phyloP scores from a whole-genome alignment of 2,888 invertebrate species.

The Salpingus planirostris region DNA sequence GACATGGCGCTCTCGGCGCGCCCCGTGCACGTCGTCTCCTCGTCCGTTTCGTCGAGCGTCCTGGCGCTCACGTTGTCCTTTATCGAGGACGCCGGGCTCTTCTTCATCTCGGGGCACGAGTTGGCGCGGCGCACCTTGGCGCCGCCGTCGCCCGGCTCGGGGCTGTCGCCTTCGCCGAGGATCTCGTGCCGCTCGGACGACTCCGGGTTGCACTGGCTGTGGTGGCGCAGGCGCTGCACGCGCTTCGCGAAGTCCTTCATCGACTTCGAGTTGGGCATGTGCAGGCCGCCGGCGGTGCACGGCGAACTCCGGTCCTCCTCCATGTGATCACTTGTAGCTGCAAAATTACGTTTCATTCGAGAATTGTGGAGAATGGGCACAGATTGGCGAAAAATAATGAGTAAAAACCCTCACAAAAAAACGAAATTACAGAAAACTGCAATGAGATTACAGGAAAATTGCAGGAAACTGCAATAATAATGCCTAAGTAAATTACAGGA shows the following conservation, averaged over 20 bases:
- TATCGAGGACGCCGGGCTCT: constrained; percentile 28
- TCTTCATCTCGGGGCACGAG: constrained; percentile 57
- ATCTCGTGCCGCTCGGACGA: constrained; percentile 30
- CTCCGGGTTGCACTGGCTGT: constrained; percentile 55
- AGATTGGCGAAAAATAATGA: too few relatives aligned
- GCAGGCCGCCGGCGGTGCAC: constrained; percentile 51
- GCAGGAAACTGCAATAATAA: too few relatives aligned
- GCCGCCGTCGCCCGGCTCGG: constrained; percentile 16
- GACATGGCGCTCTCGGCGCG: constrained; percentile 15
- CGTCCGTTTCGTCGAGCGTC: constrained; percentile 39
- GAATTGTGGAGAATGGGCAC: too few relatives aligned
- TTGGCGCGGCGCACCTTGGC: constrained; percentile 50
- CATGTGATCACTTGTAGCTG: constrained; percentile 21
- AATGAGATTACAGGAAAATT: too few relatives aligned
- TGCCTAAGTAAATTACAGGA: too few relatives aligned
- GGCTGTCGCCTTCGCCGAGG: constrained; percentile 42
- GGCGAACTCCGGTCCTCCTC: constrained; percentile 45
- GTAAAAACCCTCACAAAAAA: too few relatives aligned
- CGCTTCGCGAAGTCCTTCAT: constrained; percentile 50
- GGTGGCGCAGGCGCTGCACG: constrained; percentile 50
- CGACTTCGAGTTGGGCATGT: constrained; percentile 51
- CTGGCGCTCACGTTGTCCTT: constrained; percentile 29
- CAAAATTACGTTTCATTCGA: too few relatives aligned
- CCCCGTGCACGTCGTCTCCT: constrained; percentile 22
- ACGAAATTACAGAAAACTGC: too few relatives aligned